Percentiles rank a stretch among this genome's conserved stretches.
Evolutionary conservation across 2,888 invertebrate species (phyloP).

Genomic region (Epirrhoe alternata): DNA sequence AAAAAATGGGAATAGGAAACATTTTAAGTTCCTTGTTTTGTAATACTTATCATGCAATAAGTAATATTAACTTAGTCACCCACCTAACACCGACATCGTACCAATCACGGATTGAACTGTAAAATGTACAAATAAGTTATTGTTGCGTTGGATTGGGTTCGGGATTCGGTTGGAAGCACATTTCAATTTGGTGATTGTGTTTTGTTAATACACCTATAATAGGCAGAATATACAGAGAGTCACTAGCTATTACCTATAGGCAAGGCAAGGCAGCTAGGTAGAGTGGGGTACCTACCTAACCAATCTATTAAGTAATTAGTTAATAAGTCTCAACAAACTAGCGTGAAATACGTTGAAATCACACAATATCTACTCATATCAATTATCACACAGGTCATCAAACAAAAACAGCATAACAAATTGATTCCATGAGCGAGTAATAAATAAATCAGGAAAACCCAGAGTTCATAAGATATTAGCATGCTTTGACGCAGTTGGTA

Average conservation of each 20-base stretch:
- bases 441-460: slow-evolving; percentile 38
- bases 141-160: slow-evolving; percentile 26
- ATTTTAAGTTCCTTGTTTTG: not conserved
- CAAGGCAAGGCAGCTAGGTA: slow-evolving; percentile 1
- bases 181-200: slow-evolving; percentile 34
- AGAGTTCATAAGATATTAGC: slow-evolving; percentile 7
- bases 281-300: not conserved
- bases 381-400: not conserved
- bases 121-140: not conserved
- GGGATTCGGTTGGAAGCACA: slow-evolving; percentile 44
- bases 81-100: slow-evolving; percentile 16
- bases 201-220: not conserved
- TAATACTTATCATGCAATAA: not conserved
- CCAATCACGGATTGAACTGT: slow-evolving; percentile 13
- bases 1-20: not conserved
- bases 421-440: slow-evolving; percentile 7
- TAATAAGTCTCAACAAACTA: not conserved
- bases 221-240: no score
- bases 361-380: not conserved
- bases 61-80: not conserved
- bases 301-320: not conserved
- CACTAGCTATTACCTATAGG: no score
- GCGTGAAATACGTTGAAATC: not conserved
- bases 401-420: slow-evolving; percentile 16
- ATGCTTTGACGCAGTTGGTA: slow-evolving; percentile 26